phyloP scores from a whole-genome alignment of 2,888 invertebrate genomes.

The Sinopyrophorus schimmeli region DNA sequence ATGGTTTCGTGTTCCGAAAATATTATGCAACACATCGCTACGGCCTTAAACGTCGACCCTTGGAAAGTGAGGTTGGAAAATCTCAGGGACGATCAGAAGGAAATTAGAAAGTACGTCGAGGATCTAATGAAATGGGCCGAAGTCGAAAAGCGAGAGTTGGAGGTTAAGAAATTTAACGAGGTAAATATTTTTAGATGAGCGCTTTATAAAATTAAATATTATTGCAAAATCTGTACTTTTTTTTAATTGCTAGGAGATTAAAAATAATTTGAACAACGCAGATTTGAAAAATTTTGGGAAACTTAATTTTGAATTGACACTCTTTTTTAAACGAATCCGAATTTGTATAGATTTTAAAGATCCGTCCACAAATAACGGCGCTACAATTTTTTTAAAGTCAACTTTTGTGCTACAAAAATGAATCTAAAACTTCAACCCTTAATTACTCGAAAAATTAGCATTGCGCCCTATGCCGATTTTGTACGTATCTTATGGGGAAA shows the following conservation, averaged over 20 bases:
- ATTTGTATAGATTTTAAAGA: too few relatives aligned
- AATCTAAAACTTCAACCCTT: too few relatives aligned
- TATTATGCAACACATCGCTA: slow-evolving; percentile 70
- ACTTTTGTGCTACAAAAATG: too few relatives aligned
- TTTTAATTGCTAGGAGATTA: too few relatives aligned
- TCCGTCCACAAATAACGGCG: too few relatives aligned
- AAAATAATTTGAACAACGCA: too few relatives aligned
- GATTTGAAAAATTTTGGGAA: too few relatives aligned
- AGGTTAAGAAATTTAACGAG: slow-evolving; percentile 64
- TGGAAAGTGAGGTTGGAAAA: slow-evolving; percentile 62
- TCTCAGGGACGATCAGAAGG: slow-evolving; percentile 51
- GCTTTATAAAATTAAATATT: background rate
- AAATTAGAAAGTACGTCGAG: slow-evolving; percentile 58
- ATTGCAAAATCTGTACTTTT: background rate
- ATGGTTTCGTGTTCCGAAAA: slow-evolving; percentile 64
- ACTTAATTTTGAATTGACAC: too few relatives aligned
- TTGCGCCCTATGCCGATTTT: too few relatives aligned
- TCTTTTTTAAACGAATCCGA: background rate
- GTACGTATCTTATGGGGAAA: too few relatives aligned
- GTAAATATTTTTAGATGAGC: slow-evolving; percentile 42
- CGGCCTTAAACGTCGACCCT: slow-evolving; percentile 61
- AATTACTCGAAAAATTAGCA: too few relatives aligned
- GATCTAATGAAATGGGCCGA: slow-evolving; percentile 63
- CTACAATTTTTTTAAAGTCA: too few relatives aligned
- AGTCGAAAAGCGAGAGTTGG: slow-evolving; percentile 60